These are phyloP conservation scores for Oligia strigilis DNA, from an alignment of 2,888 invertebrate genomes.

Conservation along the genomic window DNA sequence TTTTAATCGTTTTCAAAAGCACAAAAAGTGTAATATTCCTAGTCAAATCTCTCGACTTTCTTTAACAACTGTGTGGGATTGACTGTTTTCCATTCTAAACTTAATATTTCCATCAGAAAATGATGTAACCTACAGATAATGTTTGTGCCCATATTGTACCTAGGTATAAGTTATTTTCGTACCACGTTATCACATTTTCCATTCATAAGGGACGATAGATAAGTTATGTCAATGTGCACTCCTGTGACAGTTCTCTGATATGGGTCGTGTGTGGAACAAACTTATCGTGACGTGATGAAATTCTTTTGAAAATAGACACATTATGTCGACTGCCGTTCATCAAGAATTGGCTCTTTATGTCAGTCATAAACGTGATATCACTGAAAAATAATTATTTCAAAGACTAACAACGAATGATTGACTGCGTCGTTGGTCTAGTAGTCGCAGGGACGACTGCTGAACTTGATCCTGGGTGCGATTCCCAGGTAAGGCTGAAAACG, in stretches of 20 bases:
- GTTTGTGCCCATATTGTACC: background rate
- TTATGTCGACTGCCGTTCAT: background rate
- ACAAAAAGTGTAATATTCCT: too few species aligned
- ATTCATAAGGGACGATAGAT: conserved; percentile 26
- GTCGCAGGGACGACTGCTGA: background rate
- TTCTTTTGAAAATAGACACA: conserved; percentile 8
- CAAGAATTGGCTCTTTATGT: background rate
- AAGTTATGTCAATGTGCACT: conserved; percentile 16
- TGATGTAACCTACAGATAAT: background rate
- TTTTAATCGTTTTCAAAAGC: background rate
- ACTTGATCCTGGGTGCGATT: background rate
- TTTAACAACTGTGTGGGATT: background rate
- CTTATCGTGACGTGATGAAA: background rate
- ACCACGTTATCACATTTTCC: background rate
- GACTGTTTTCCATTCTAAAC: background rate
- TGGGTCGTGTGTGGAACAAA: conserved; percentile 21
- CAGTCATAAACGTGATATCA: background rate
- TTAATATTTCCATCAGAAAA: conserved; percentile 5
- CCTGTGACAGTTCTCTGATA: conserved; percentile 33
- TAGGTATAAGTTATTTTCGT: conserved; percentile 5
- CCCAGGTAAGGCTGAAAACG: background rate
- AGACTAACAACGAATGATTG: too few species aligned
- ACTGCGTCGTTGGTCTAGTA: background rate
- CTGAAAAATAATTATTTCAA: background rate
- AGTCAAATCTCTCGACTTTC: background rate